These are phyloP conservation scores for Ictalurus furcatus DNA, from an alignment of 2,113 vertebrate species.

Conservation along the genomic window DNA sequence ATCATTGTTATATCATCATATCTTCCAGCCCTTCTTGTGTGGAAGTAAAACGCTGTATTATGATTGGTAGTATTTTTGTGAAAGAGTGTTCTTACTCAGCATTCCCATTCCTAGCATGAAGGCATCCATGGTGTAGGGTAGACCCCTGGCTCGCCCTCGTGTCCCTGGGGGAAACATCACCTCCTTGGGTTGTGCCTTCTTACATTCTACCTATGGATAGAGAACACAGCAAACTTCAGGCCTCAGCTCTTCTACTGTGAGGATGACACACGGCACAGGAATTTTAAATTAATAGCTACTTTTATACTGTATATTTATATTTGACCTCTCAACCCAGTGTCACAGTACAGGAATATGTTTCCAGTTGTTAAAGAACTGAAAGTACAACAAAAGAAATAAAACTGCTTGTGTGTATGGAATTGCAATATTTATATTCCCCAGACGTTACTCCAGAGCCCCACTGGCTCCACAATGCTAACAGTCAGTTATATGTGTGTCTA, in stretches of 20 bases:
- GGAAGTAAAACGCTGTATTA: not conserved
- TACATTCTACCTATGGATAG: slow-evolving; percentile 89
- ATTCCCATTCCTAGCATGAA: slow-evolving; percentile 95
- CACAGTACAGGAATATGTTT: slow-evolving; percentile 7
- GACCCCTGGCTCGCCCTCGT: slow-evolving; percentile 84
- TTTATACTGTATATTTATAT: not conserved
- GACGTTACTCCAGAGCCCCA: slow-evolving; percentile 17
- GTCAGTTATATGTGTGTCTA: slow-evolving; percentile 49
- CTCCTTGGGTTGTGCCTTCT: slow-evolving; percentile 94
- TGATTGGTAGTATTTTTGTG: not conserved
- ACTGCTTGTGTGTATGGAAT: slow-evolving; percentile 23
- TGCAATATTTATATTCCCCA: slow-evolving; percentile 34
- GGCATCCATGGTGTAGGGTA: slow-evolving; percentile 91
- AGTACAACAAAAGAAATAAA: slow-evolving; percentile 37
- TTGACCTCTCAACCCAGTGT: slow-evolving; percentile 1
- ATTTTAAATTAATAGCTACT: not conserved
- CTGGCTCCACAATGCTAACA: slow-evolving; percentile 36
- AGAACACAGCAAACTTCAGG: slow-evolving; percentile 32
- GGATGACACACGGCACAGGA: not conserved
- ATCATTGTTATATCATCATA: not conserved
- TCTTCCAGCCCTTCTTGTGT: too few species aligned
- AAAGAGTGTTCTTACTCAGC: slow-evolving; percentile 81
- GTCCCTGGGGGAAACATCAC: slow-evolving; percentile 94
- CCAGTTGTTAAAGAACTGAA: slow-evolving; percentile 31
- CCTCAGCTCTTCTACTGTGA: not conserved